Percentiles rank a stretch among this genome's conserved stretches.
Evolutionary conservation across 2,888 invertebrate species (phyloP).

Genomic region (Polylopha cassiicola): DNA sequence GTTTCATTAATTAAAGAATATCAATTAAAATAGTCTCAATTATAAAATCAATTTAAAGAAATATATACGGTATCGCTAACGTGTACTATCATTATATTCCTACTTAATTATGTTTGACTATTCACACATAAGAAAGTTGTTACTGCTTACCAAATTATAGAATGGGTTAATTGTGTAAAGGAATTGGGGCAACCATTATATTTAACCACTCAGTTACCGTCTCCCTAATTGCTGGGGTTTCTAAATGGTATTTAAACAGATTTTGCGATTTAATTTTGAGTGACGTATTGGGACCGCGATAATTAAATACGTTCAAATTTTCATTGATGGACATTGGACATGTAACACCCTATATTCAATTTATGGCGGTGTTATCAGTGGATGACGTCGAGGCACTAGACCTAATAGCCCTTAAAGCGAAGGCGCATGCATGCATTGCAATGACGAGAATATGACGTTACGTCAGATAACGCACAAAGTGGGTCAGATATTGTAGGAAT

Average conservation of each 20-base stretch:
- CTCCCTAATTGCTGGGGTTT: not conserved
- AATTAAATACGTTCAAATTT: conserved; percentile 8
- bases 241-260: conserved; percentile 4
- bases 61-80: too few relatives aligned
- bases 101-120: too few relatives aligned
- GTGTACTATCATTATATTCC: too few relatives aligned
- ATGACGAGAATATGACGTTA: conserved; percentile 45
- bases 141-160: too few relatives aligned
- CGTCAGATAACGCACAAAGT: conserved; percentile 50
- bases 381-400: conserved; percentile 12
- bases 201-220: conserved; percentile 1
- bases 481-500: conserved; percentile 56
- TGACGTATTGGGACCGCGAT: too few relatives aligned
- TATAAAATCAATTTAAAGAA: not conserved
- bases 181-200: not conserved
- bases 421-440: conserved; percentile 18
- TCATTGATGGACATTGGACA: not conserved
- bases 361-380: too few relatives aligned
- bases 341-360: too few relatives aligned
- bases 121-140: too few relatives aligned
- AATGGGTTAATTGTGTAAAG: too few relatives aligned
- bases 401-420: conserved; percentile 11
- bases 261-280: not conserved
- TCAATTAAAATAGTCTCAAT: not conserved
- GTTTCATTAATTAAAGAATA: not conserved